These are phyloP conservation scores for Anser brachyrhynchus DNA, from an alignment of 2,113 vertebrate species.

Conservation along the genomic window DNA sequence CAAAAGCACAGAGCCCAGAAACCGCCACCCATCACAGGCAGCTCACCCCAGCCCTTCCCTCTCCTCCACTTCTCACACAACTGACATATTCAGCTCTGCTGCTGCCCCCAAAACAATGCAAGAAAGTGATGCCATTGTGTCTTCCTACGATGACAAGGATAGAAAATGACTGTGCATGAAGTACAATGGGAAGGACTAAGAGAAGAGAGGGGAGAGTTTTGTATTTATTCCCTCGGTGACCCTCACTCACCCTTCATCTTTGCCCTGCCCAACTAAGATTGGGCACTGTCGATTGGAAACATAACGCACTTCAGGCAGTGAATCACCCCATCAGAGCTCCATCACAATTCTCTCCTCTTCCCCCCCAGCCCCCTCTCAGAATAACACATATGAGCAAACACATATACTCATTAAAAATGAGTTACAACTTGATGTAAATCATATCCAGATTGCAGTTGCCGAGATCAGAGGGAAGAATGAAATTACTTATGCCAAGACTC, in stretches of 20 bases:
- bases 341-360: not conserved
- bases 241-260: not conserved
- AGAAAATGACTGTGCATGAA: not conserved
- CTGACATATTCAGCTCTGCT: not conserved
- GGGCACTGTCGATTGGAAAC: rapidly evolving
- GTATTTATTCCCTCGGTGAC: not conserved
- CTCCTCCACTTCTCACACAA: not conserved
- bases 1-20: not conserved
- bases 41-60: not conserved
- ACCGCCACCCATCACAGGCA: not conserved
- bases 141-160: not conserved
- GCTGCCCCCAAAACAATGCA: not conserved
- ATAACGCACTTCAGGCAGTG: rapidly evolving
- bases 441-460: conserved; percentile 51
- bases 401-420: conserved; percentile 45
- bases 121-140: not conserved
- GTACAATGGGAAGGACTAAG: not conserved
- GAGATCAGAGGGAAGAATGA: conserved; percentile 56
- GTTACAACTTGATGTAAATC: conserved; percentile 59
- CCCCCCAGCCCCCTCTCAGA: not conserved
- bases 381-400: not conserved
- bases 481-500: conserved; percentile 54
- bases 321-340: not conserved
- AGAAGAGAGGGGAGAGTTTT: not conserved
- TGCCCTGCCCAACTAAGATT: not conserved